Percentiles rank a stretch among this genome's conserved stretches.
phyloP scores from a whole-genome alignment of 1,140 invertebrate genomes.

The Drosophila ironensis region DNA sequence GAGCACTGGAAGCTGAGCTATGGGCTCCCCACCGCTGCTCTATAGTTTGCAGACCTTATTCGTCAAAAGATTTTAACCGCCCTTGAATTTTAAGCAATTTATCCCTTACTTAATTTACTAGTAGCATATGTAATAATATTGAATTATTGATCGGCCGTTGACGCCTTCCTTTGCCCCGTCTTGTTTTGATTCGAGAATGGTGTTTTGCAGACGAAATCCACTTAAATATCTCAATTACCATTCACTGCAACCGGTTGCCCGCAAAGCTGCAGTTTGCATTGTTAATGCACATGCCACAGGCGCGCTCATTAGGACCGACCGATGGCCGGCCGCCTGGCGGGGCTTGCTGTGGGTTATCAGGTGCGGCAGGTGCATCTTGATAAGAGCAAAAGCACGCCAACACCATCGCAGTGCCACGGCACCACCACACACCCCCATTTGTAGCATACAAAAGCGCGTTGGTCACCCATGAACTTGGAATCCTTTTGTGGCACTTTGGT shows the following conservation, averaged over 20 bases:
- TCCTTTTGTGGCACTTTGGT: constrained; percentile 59
- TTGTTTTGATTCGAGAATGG: not conserved
- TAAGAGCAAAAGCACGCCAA: constrained; percentile 29
- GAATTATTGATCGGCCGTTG: no score
- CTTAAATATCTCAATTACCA: not conserved
- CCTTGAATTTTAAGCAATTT: no score
- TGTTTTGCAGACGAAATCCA: not conserved
- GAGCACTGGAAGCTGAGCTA: no score
- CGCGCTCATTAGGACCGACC: constrained; percentile 54
- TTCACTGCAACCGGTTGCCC: not conserved
- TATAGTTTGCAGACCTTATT: no score
- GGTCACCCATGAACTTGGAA: constrained; percentile 70
- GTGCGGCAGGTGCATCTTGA: constrained; percentile 67
- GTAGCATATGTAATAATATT: no score
- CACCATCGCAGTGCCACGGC: not conserved
- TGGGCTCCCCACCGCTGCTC: no score
- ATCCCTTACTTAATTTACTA: no score
- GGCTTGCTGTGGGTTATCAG: no score
- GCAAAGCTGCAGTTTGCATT: constrained; percentile 20
- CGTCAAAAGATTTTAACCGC: no score
- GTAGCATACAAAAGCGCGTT: constrained; percentile 72
- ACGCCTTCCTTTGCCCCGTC: no score
- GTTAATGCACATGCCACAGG: constrained; percentile 18
- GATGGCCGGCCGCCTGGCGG: not conserved
- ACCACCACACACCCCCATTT: constrained; percentile 10